Evolutionary conservation across 2,113 vertebrate genomes (phyloP).

Genomic region (Phalacrocorax brasilianus): DNA sequence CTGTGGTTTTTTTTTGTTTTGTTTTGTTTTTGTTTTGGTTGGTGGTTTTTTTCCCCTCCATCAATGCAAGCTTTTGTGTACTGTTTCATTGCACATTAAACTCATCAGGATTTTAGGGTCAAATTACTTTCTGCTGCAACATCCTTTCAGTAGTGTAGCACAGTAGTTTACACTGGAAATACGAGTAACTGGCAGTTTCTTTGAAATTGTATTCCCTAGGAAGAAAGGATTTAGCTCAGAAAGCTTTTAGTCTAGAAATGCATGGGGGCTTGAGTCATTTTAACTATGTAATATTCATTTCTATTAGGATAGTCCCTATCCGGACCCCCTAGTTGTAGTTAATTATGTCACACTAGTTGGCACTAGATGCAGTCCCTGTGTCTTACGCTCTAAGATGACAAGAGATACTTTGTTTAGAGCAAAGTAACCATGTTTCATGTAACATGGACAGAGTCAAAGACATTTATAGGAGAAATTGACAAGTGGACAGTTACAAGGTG

Average conservation of each 20-base stretch:
- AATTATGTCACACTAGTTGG: neutral
- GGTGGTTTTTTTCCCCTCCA: neutral
- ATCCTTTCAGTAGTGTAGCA: neutral
- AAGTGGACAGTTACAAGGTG: neutral
- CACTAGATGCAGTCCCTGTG: neutral
- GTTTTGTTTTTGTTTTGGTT: neutral
- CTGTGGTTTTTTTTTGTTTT: neutral
- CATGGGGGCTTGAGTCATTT: neutral
- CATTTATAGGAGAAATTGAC: neutral
- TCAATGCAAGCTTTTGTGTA: conserved; percentile 43
- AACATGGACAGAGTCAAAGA: neutral
- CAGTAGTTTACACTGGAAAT: neutral
- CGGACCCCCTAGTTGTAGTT: neutral
- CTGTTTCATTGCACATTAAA: neutral
- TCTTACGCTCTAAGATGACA: neutral
- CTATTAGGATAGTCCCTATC: neutral
- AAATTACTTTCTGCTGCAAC: neutral
- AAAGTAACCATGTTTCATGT: neutral
- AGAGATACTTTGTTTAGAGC: neutral
- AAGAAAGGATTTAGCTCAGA: neutral
- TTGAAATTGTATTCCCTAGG: neutral
- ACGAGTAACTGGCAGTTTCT: neutral
- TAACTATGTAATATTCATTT: neutral
- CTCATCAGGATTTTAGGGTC: conserved; percentile 18
- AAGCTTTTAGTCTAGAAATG: neutral